Evolutionary conservation across 2,888 invertebrate species (phyloP).

Genomic region (Acrocyrtus sp.): DNA sequence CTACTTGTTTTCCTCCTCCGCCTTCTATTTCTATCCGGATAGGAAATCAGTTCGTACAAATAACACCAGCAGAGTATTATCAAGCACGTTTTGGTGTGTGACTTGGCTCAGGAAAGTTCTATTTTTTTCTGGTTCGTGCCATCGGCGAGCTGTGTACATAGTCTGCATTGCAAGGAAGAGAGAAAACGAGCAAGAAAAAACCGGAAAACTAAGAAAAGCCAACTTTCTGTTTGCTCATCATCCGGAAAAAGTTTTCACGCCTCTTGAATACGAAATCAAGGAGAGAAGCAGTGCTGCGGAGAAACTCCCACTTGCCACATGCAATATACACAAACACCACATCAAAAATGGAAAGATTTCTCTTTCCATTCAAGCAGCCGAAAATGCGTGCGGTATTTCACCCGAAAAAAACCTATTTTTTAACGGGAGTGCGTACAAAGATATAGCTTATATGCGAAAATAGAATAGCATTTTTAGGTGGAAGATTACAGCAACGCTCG

Average conservation of each 20-base stretch:
- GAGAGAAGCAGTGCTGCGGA: constrained; percentile 4
- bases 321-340: constrained; percentile 4
- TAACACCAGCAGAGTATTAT: too few species aligned
- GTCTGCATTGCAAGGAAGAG: constrained; percentile 6
- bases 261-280: constrained; percentile 56
- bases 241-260: constrained; percentile 59
- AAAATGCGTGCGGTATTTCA: constrained; percentile 25
- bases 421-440: too few species aligned
- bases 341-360: constrained; percentile 26
- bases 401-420: constrained; percentile 17
- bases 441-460: constrained; percentile 3
- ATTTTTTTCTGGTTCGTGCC: neutral
- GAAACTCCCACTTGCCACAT: neutral
- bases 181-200: too few species aligned
- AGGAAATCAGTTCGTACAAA: too few species aligned
- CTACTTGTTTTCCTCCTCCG: too few species aligned
- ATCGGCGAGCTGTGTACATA: neutral
- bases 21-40: too few species aligned
- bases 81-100: too few species aligned
- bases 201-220: constrained; percentile 9
- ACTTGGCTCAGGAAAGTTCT: neutral
- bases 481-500: constrained; percentile 20
- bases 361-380: too few species aligned
- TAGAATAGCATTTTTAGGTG: neutral
- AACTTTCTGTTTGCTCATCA: constrained; percentile 46